These are phyloP conservation scores for Chaenodraco wilsoni DNA, from an alignment of 2,797 vertebrate genomes.

Conservation along the genomic window DNA sequence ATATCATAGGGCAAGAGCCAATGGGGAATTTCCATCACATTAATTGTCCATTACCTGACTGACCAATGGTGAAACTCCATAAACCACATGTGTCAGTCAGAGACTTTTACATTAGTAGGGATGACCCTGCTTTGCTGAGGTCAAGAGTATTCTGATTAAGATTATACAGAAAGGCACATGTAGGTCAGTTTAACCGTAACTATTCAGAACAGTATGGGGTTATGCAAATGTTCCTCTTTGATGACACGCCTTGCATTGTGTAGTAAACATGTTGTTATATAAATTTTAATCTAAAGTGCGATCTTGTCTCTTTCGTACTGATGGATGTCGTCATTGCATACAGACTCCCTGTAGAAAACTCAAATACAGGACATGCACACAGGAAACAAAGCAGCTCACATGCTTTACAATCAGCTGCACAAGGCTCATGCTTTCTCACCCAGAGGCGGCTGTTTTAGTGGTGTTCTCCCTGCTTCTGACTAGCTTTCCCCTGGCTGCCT, in stretches of 20 bases:
- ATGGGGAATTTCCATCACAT: background rate
- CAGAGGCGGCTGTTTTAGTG: constrained; percentile 45
- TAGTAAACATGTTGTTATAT: constrained; percentile 49
- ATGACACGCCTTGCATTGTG: constrained; percentile 36
- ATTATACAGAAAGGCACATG: constrained; percentile 11
- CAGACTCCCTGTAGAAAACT: constrained; percentile 41
- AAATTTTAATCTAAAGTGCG: constrained; percentile 30
- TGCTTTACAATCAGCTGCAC: constrained; percentile 51
- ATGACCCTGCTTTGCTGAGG: background rate
- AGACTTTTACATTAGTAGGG: background rate
- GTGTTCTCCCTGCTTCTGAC: constrained; percentile 27
- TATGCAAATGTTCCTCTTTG: constrained; percentile 38
- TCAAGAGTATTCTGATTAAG: constrained; percentile 10
- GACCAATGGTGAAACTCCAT: background rate
- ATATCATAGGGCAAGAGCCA: too few species aligned
- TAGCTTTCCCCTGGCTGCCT: constrained; percentile 29
- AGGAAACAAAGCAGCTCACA: constrained; percentile 37
- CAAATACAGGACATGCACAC: constrained; percentile 35
- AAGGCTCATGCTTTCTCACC: constrained; percentile 37
- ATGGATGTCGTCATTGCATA: constrained; percentile 35
- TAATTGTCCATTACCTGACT: too few species aligned
- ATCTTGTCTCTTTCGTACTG: constrained; percentile 42
- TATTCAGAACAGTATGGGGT: constrained; percentile 24
- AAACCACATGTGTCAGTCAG: background rate
- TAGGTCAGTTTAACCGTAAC: constrained; percentile 12